These are phyloP conservation scores for Ctena decussata DNA, from an alignment of 2,888 invertebrate genomes.

Conservation along the genomic window DNA sequence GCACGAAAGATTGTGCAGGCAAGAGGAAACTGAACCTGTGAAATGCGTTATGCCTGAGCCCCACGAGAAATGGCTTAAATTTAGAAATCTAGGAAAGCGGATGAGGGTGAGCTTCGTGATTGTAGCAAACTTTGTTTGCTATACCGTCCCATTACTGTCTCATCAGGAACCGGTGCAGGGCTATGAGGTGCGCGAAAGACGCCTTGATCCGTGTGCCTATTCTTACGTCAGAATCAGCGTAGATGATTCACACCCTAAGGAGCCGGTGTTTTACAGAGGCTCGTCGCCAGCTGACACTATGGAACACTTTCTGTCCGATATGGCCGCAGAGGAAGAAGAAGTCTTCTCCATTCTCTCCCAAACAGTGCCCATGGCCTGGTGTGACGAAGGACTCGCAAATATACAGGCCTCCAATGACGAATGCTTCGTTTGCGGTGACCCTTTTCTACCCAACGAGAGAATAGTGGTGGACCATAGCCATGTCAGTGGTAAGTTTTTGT, in stretches of 20 bases:
- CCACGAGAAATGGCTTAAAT: neutral
- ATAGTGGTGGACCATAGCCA: constrained; percentile 13
- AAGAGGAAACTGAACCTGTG: neutral
- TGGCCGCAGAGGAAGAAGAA: constrained; percentile 2
- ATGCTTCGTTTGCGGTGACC: constrained; percentile 1
- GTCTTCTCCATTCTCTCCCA: neutral
- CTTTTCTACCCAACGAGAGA: neutral
- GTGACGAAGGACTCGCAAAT: constrained; percentile 7
- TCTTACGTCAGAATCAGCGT: neutral
- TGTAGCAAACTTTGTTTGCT: neutral
- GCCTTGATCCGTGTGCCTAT: constrained; percentile 1
- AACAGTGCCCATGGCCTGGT: neutral
- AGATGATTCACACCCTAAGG: neutral
- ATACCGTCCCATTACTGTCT: neutral
- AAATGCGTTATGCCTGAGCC: neutral
- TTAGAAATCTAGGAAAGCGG: neutral
- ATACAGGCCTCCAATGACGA: constrained; percentile 8
- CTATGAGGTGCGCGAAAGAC: neutral
- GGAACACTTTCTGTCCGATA: neutral
- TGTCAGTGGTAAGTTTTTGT: neutral
- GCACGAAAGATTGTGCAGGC: neutral
- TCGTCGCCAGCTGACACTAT: neutral
- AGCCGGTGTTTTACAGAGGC: neutral
- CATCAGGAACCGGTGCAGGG: neutral
- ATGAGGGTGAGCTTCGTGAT: constrained; percentile 11